Conservation (phyloP, 2,888 invertebrate species). For the Agrochola lota region DNA sequence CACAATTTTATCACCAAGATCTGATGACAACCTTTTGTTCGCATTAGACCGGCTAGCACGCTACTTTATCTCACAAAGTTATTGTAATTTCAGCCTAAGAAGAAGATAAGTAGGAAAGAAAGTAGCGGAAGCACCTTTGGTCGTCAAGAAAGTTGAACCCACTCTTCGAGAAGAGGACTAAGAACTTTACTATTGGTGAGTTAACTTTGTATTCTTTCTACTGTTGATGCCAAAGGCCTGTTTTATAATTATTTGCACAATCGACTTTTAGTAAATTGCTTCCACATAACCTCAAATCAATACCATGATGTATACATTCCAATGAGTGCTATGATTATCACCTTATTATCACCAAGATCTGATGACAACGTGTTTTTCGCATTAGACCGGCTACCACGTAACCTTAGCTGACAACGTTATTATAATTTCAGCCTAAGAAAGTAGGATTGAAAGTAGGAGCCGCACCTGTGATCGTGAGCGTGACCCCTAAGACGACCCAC, state of each 20-base stretch:
- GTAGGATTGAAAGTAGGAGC: slow-evolving; percentile 99
- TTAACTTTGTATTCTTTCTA: slow-evolving; percentile 4
- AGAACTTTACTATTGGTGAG: slow-evolving; percentile 99
- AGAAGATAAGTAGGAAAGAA: slow-evolving; percentile 96
- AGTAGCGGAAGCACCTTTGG: slow-evolving; percentile 98
- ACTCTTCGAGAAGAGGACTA: slow-evolving; percentile 98
- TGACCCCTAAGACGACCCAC: too few species aligned
- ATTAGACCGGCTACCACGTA: neutral
- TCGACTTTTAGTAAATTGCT: slow-evolving; percentile 10
- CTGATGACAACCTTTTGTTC: slow-evolving; percentile 64
- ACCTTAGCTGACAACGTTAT: slow-evolving; percentile 23
- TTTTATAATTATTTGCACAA: neutral
- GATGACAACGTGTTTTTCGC: slow-evolving; percentile 54
- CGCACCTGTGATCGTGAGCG: slow-evolving; percentile 97
- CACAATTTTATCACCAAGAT: slow-evolving; percentile 82
- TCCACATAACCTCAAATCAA: slow-evolving; percentile 78
- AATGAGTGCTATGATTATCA: slow-evolving; percentile 80
- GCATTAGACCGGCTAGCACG: neutral
- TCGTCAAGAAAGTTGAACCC: slow-evolving; percentile 99
- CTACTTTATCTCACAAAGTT: slow-evolving; percentile 21
- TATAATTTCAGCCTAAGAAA: slow-evolving; percentile 94
- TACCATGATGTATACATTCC: slow-evolving; percentile 82
- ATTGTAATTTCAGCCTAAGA: slow-evolving; percentile 93
- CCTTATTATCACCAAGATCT: slow-evolving; percentile 84
- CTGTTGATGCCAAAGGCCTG: neutral